Evolutionary conservation across 35 echinoderm and acorn worm genomes (phyloP), one percentile per base, ranked within the genome.

Genomic region (Apostichopus parvimensis): DNA sequence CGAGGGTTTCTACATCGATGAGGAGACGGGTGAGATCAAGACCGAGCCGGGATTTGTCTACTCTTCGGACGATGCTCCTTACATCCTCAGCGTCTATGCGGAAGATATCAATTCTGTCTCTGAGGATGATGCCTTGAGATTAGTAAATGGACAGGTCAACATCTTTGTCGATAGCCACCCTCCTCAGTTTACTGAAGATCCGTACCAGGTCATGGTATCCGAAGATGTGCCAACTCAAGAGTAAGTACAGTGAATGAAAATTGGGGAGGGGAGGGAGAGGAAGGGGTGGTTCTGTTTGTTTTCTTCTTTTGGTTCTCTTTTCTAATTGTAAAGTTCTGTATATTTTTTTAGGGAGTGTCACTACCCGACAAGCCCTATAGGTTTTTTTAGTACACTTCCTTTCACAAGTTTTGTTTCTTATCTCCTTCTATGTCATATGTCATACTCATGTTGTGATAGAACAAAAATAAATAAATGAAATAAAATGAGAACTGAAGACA

Each of bases 71-170:
- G 86, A 89, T 21, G 54, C 34, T 24, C 88, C 93, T 34, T 96
- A 96, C 71, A 90, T 96, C 73, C 90, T 96, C 45, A 96, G 93
- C 83, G 95, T 96, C 20, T 94, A 89, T 88, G 95, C 87, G 0
- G 57, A 94, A 60, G 93, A 94, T 78, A 62, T 80, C 22, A 92
- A 86, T n/a, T 93, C 94, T 13, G 77, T 77, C 14, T 93, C 94
- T 10, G 76, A 91, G 2, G 86, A 23, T 73, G 78, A 72, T 15
- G 54, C 14, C 6, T 12, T 71, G 5, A 91, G 77, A 58, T 57
- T 52, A 8, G 86, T 94, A 1, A 83, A 70, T n/a, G 95, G 81
- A 1, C 53, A 65, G 9, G 95, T 96, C 13, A 65, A 25, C 8
- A 87, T 96, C 45, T 96, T 87, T 90, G 95, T 94, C 1, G 93